Evolutionary conservation across 2,888 invertebrate species (phyloP), one percentile per base, ranked within the genome.

Genomic region (Acrobasis consociella): DNA sequence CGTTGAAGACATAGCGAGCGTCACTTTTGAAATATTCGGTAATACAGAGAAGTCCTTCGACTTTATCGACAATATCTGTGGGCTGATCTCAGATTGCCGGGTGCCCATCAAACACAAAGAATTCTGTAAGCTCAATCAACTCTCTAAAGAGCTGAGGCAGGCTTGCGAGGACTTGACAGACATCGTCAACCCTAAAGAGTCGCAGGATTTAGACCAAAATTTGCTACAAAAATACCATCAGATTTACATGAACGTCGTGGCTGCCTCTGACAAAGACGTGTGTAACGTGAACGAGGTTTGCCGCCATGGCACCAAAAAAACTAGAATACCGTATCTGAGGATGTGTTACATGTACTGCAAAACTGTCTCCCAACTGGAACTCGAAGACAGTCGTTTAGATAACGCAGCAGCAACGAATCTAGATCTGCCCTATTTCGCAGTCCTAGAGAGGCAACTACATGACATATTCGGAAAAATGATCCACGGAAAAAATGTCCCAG

Each of bases 401-500:
- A 37, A 49, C 16, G 62, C 46, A 0, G 70, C 73, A 1, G 86
- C 91, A 64, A 74, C 83, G 0, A 72, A 77, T 9, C 37, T 69
- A 2, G 89, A 87, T 10, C 64, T 73, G 22, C 85, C 92, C 0
- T 93, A 93, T 70, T 94, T 94, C 64, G 86, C 93, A 38, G 82
- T 94, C 10, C 76, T 95, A 37, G 89, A 93, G 50, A 85, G 85
- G 65, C 92, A 92, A 72, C 87, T 95, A 10, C 94, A 94, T 62
- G 93, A 94, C 69, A 91, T 95, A 62, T 94, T 95, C 69, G 95
- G 95, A 2, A 94, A 94, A 71, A 89, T 96, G 76, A 93, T 96
- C 65, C 96, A 96, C 73, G 94, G 95, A 65, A 93, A 94, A 71
- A 93, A 95, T 64, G 86, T 95, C 62, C 94, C 95, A 5, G 95